A percentile compares a stretch with the other conserved stretches of the same genome.
Conservation (phyloP, 2,797 vertebrate genomes). For the Chloroceryle amazona region DNA sequence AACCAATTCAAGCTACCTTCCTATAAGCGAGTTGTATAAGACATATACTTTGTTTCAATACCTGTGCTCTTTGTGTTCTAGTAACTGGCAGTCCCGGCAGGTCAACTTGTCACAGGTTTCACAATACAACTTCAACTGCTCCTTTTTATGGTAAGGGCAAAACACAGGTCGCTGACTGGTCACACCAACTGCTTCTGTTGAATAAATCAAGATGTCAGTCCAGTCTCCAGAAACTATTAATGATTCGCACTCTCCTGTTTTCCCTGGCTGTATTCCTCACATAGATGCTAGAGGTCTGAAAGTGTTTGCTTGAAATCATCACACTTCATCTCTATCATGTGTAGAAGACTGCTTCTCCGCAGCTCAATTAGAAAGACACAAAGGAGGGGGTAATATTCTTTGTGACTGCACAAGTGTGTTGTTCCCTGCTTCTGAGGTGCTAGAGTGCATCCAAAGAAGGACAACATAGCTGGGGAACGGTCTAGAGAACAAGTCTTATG, state of each 20-base stretch:
- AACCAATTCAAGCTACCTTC: not conserved
- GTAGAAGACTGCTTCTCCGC: not conserved
- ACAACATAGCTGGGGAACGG: not conserved
- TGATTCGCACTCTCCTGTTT: not conserved
- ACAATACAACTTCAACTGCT: slow-evolving; percentile 96
- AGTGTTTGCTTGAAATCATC: not conserved
- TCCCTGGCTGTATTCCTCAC: not conserved
- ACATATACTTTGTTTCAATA: slow-evolving; percentile 48
- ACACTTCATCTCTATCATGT: no score
- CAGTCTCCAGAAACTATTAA: not conserved
- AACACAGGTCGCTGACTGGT: slow-evolving; percentile 94
- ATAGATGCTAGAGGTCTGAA: not conserved
- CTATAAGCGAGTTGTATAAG: not conserved
- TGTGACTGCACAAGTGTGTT: not conserved
- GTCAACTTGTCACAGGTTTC: slow-evolving; percentile 98
- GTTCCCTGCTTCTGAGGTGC: not conserved
- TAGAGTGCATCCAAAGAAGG: not conserved
- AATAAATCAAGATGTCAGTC: slow-evolving; percentile 18
- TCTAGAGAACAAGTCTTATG: not conserved
- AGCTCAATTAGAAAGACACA: accelerated
- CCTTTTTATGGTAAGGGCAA: slow-evolving; percentile 97
- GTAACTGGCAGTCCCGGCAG: slow-evolving; percentile 95
- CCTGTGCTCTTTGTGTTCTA: slow-evolving; percentile 99
- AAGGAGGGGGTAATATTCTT: not conserved
- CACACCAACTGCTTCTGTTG: slow-evolving; percentile 89